Conservation (phyloP, 2,888 invertebrate species). For the Eubasilissa splendida region DNA sequence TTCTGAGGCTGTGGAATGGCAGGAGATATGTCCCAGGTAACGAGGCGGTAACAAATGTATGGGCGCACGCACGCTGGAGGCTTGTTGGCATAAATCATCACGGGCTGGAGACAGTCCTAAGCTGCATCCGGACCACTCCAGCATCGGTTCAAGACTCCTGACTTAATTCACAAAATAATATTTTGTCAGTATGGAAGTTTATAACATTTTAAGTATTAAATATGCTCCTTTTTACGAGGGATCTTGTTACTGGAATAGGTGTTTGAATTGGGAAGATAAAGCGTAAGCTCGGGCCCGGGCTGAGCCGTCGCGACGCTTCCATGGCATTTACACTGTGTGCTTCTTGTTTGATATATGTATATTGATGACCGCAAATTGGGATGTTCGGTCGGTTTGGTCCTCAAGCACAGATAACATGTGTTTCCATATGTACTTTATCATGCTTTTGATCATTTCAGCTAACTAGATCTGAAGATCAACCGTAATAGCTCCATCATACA, state of each 20-base stretch:
- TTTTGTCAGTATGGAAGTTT: not conserved
- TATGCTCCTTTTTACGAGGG: conserved; percentile 1
- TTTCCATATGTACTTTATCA: not conserved
- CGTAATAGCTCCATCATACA: too few relatives aligned
- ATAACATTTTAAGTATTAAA: not conserved
- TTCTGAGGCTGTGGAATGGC: conserved; percentile 25
- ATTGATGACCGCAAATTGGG: conserved; percentile 37
- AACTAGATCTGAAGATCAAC: not conserved
- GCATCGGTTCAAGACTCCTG: not conserved
- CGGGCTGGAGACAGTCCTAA: conserved; percentile 49
- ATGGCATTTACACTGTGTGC: conserved; percentile 3
- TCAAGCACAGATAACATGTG: conserved; percentile 15
- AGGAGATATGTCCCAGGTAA: conserved; percentile 44
- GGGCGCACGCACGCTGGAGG: conserved; percentile 47
- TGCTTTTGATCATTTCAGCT: not conserved
- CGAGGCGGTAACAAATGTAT: conserved; percentile 47
- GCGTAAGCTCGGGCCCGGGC: not conserved
- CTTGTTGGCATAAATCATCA: conserved; percentile 56
- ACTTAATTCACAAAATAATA: not conserved
- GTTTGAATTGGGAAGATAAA: not conserved
- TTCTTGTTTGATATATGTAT: conserved; percentile 26
- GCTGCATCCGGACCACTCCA: conserved; percentile 25
- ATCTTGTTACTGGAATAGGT: conserved; percentile 1
- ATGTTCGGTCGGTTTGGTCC: conserved; percentile 1
- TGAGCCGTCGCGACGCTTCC: not conserved